A percentile compares a stretch with the other conserved stretches of the same genome.
These are phyloP conservation scores for Reinhardtius hippoglossoides DNA, from an alignment of 2,113 vertebrate genomes.

Conservation along the genomic window DNA sequence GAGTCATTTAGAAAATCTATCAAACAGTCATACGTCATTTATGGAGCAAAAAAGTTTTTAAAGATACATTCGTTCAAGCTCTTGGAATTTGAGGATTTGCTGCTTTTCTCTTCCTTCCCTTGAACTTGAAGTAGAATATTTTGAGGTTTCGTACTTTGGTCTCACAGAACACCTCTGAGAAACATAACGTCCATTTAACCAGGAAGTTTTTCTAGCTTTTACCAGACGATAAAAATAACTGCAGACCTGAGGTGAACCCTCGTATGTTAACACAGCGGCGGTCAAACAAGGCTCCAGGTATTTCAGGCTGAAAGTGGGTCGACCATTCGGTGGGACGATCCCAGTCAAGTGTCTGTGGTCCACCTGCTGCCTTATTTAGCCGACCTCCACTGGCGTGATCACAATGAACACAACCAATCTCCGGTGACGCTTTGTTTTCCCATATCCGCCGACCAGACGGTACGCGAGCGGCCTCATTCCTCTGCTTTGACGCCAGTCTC, in stretches of 20 bases:
- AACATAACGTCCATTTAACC: not conserved
- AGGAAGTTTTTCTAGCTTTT: not conserved
- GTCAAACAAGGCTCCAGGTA: not conserved
- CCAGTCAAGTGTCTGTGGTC: conserved; percentile 37
- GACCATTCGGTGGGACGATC: conserved; percentile 14
- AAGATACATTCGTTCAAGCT: not conserved
- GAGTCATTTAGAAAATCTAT: no score
- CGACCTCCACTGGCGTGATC: conserved; percentile 15
- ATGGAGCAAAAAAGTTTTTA: no score
- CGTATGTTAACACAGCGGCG: not conserved
- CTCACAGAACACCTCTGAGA: not conserved
- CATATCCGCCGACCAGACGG: conserved; percentile 9
- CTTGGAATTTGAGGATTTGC: not conserved
- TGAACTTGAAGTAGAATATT: no score
- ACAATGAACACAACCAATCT: not conserved
- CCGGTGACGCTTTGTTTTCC: conserved; percentile 46
- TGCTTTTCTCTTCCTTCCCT: not conserved
- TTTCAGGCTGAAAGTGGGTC: conserved; percentile 34
- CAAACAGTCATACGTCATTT: no score
- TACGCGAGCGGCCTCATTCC: conserved; percentile 59
- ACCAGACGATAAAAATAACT: not conserved
- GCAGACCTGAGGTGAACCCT: not conserved
- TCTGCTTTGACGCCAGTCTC: conserved; percentile 63
- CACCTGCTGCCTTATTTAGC: conserved; percentile 54
- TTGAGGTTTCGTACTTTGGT: not conserved